Base-by-base conservation (phyloP, 2,888 invertebrate species). In the Dasysyrphus tricinctus region DNA sequence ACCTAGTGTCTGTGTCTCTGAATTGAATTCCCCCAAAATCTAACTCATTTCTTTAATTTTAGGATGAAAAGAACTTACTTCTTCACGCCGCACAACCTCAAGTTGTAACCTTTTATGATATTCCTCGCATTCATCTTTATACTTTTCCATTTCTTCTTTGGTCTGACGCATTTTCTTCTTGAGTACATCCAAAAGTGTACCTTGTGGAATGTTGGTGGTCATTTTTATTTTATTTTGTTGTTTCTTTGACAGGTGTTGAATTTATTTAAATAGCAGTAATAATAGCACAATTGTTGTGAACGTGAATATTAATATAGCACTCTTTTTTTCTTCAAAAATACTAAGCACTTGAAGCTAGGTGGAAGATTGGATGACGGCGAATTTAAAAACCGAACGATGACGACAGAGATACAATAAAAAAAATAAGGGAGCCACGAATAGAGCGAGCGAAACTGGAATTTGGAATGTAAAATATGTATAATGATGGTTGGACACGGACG, bases 141-240 rank as follows among this genome's bases (percentile, higher is more conserved):
- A 98, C 94, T 97, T 96, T 93, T 99, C 99, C 96, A 98, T 97
- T 95, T 99, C 99, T 93, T 98, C 98, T 94, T 98, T 98, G 91
- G 98, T 97, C 94, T 98, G 98, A 90, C 98, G 96, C 99, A 99
- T 99, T 96, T 99, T 99, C 95, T 98, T 98, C 95, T 99, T 99
- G 92, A 99, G 95, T 92, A 98, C 98, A 94, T 98, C 98, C 93
- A 99, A 94, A 91, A 99, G 96, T 92, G 97, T 96, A 92, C 97
- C 97, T 94, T 98, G 97, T 93, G 96, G 96, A 94, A 97, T 96
- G 93, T 96, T 97, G 93, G 97, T 95, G 94, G 97, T 96, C 97
- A 97, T 97, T 94, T 67, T 65, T 11, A 16, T 11, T 5, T 19
- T 44, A n/a, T 63, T 11, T 44, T 29, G 1, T 44, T 65, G 3